Conservation (phyloP, 2,113 vertebrate genomes). For the Siniperca knerii region DNA sequence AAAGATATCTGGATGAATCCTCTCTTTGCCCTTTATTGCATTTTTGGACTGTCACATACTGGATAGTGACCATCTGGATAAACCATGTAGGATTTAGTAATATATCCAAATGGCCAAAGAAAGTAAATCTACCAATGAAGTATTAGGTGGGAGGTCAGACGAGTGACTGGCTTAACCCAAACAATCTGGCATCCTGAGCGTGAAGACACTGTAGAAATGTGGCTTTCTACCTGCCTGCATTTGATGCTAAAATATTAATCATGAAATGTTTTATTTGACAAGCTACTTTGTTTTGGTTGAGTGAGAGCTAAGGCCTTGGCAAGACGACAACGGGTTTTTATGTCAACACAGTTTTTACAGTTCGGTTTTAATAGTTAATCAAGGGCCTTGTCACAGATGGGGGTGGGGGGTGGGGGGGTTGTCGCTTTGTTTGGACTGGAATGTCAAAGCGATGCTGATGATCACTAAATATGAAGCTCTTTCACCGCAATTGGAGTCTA, state of each 20-base stretch:
- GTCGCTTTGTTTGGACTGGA: slow-evolving; percentile 61
- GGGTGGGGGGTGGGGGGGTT: neutral
- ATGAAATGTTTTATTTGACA: slow-evolving; percentile 51
- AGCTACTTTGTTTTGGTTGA: slow-evolving; percentile 63
- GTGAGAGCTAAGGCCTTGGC: slow-evolving; percentile 44
- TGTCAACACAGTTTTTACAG: slow-evolving; percentile 50
- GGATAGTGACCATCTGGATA: slow-evolving; percentile 67
- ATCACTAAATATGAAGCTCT: neutral
- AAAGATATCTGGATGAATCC: slow-evolving; percentile 53
- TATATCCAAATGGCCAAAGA: slow-evolving; percentile 64
- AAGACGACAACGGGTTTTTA: slow-evolving; percentile 40
- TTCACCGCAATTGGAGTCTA: neutral
- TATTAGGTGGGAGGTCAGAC: slow-evolving; percentile 53
- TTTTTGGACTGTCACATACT: slow-evolving; percentile 25
- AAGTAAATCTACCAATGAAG: slow-evolving; percentile 60
- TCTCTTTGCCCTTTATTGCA: slow-evolving; percentile 44
- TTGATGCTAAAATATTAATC: slow-evolving; percentile 66
- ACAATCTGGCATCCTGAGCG: slow-evolving; percentile 55
- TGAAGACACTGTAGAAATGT: slow-evolving; percentile 2
- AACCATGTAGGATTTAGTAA: slow-evolving; percentile 57
- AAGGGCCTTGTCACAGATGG: slow-evolving; percentile 48
- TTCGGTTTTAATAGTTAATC: slow-evolving; percentile 75
- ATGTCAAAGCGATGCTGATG: slow-evolving; percentile 31
- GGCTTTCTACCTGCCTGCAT: slow-evolving; percentile 30
- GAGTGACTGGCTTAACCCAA: slow-evolving; percentile 51